A percentile compares a stretch with the other conserved stretches of the same genome.
These are phyloP conservation scores for Penaeus japonicus DNA, from an alignment of 1,140 invertebrate genomes.

Conservation along the genomic window DNA sequence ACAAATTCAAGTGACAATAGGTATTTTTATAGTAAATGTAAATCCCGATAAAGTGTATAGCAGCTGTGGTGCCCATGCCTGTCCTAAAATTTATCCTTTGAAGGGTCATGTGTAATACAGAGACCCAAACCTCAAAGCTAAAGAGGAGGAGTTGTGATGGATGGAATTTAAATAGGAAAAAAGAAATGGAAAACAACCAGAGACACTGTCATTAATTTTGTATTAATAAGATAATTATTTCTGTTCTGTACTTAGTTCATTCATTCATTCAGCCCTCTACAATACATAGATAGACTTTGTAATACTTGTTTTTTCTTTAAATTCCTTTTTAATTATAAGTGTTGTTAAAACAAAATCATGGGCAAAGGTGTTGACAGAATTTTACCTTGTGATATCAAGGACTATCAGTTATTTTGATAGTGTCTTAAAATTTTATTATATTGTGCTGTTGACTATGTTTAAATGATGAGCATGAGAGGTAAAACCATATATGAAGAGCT, in stretches of 20 bases:
- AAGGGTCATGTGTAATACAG: background rate
- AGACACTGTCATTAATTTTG: background rate
- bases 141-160: constrained; percentile 25
- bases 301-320: constrained; percentile 21
- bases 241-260: constrained; percentile 48
- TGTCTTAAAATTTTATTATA: background rate
- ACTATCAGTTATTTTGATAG: background rate
- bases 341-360: background rate
- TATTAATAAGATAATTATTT: background rate
- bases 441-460: background rate
- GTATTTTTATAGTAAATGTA: constrained; percentile 29
- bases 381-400: background rate
- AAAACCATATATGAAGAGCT: too few relatives aligned
- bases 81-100: constrained; percentile 7
- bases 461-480: too few relatives aligned
- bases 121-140: background rate
- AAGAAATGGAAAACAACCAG: background rate
- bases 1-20: background rate
- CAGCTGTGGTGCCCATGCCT: background rate
- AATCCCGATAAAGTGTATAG: background rate
- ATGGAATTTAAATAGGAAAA: background rate
- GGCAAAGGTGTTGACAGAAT: background rate
- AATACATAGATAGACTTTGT: constrained; percentile 55
- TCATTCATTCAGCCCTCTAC: constrained; percentile 54
- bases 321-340: background rate